Evolutionary conservation across 2,888 invertebrate species (phyloP).

Genomic region (Metopia argyrocephala): DNA sequence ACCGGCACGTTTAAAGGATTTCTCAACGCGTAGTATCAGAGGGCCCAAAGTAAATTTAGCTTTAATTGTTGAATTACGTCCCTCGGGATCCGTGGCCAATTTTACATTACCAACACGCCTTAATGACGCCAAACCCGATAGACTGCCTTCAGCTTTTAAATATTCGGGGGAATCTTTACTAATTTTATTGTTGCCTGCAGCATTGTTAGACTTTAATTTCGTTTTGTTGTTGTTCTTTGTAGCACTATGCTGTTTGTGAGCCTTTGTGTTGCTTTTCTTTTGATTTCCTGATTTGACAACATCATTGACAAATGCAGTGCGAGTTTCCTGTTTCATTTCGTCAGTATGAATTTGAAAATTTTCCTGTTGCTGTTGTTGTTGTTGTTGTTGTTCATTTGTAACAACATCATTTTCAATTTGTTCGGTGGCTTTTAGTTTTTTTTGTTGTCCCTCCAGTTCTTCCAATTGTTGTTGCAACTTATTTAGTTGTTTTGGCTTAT

Average conservation of each 20-base stretch:
- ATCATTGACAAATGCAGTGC: constrained; percentile 55
- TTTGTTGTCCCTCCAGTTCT: constrained; percentile 71
- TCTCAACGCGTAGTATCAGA: constrained; percentile 84
- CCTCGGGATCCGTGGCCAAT: constrained; percentile 85
- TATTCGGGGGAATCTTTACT: constrained; percentile 75
- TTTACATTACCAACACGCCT: constrained; percentile 89
- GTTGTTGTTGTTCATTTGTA: constrained; percentile 63
- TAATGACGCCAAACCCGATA: constrained; percentile 89
- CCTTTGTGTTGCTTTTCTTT: constrained; percentile 60
- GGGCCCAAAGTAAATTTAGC: constrained; percentile 91
- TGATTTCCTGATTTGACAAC: constrained; percentile 65
- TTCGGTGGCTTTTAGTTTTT: constrained; percentile 69
- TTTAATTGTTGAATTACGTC: constrained; percentile 89
- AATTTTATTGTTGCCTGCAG: constrained; percentile 65
- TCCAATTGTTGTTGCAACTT: constrained; percentile 77
- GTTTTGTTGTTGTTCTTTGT: constrained; percentile 78
- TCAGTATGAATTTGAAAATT: constrained; percentile 71
- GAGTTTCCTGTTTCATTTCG: constrained; percentile 66
- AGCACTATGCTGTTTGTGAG: constrained; percentile 70
- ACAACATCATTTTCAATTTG: constrained; percentile 64
- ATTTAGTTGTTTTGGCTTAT: constrained; percentile 69
- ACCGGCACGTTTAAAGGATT: constrained; percentile 85
- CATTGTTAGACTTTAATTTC: constrained; percentile 68
- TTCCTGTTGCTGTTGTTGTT: constrained; percentile 71
- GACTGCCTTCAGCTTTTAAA: constrained; percentile 84